Evolutionary conservation across 2,888 invertebrate genomes (phyloP).

Genomic region (Maniola hyperantus): DNA sequence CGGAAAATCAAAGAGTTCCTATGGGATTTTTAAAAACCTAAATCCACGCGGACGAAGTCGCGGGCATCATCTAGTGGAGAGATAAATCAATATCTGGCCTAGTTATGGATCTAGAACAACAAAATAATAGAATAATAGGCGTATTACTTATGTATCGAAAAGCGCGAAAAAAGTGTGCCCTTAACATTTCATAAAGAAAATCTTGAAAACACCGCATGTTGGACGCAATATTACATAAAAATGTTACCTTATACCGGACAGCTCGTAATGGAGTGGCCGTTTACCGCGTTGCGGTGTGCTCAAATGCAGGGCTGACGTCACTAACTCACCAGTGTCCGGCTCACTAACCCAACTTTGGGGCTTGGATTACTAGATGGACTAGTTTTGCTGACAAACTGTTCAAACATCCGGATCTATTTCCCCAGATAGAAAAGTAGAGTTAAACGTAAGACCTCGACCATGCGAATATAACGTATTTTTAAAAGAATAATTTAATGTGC

Average conservation of each 20-base stretch:
- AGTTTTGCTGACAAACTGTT: constrained; percentile 2
- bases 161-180: too few relatives aligned
- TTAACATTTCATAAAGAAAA: constrained; percentile 2
- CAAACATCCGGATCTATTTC: background rate
- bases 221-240: constrained; percentile 38
- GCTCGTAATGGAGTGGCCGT: constrained; percentile 48
- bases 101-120: too few relatives aligned
- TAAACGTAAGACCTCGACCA: background rate
- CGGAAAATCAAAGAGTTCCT: too few relatives aligned
- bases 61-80: too few relatives aligned
- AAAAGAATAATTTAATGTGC: too few relatives aligned
- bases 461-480: too few relatives aligned
- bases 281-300: constrained; percentile 63
- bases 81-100: too few relatives aligned
- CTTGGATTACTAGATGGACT: constrained; percentile 8
- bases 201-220: constrained; percentile 24
- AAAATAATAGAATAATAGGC: too few relatives aligned
- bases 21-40: too few relatives aligned
- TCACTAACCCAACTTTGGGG: constrained; percentile 22
- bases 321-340: constrained; percentile 39
- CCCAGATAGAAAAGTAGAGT: background rate
- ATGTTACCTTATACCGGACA: constrained; percentile 41
- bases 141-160: too few relatives aligned
- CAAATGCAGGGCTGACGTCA: constrained; percentile 69
- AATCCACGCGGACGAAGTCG: too few relatives aligned